A percentile compares a stretch with the other conserved stretches of the same genome.
Conservation (phyloP, 2,888 invertebrate genomes). For the Papilio protenor region DNA sequence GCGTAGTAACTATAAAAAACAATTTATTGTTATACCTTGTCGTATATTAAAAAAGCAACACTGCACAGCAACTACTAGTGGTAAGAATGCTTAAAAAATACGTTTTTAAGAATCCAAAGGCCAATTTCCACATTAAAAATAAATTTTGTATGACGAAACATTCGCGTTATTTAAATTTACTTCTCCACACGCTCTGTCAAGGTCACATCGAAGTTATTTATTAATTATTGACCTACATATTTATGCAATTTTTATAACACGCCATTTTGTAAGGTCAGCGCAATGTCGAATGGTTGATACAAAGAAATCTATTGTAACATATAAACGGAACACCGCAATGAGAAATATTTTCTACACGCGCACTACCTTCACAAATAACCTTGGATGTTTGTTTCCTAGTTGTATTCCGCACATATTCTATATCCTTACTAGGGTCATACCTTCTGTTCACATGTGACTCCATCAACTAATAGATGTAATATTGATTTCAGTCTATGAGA, state of each 20-base stretch:
- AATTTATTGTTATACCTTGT: background rate
- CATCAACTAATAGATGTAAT: background rate
- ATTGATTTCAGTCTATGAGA: no score
- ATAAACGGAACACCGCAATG: conserved; percentile 58
- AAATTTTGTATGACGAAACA: conserved; percentile 10
- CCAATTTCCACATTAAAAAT: conserved; percentile 3
- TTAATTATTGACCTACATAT: conserved; percentile 40
- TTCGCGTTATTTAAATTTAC: background rate
- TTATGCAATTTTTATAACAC: conserved; percentile 37
- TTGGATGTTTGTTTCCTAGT: conserved; percentile 74
- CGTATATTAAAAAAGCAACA: background rate
- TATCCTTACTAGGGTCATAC: conserved; percentile 49
- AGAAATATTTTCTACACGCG: conserved; percentile 70
- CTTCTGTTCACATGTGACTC: conserved; percentile 4
- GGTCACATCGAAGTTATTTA: conserved; percentile 20
- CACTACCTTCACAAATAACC: conserved; percentile 74
- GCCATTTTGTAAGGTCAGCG: conserved; percentile 32
- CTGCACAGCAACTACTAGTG: background rate
- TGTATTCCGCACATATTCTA: conserved; percentile 68
- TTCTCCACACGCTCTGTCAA: conserved; percentile 17
- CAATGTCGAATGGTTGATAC: conserved; percentile 32
- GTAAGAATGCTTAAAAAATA: background rate
- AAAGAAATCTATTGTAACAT: conserved; percentile 26
- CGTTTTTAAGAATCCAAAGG: background rate
- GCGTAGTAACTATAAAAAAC: background rate